Base-by-base conservation (phyloP, 2,888 invertebrate genomes). In the Caenorhabditis panamensis region DNA sequence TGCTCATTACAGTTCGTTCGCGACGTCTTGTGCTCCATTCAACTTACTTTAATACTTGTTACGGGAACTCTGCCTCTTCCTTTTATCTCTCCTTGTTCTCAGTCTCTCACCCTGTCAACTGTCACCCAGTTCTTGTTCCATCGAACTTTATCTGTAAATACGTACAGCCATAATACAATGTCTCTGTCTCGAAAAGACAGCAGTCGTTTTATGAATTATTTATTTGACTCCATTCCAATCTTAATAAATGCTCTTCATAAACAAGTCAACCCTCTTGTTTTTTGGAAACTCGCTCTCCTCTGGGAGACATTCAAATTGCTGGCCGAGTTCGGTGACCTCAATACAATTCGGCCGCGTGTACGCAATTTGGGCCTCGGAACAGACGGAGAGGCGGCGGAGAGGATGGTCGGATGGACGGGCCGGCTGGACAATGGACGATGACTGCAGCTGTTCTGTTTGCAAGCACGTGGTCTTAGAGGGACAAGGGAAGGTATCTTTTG, bases 71-170 rank as follows among this genome's bases (percentile, higher is more conserved):
- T 37, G 9, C 18, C 26, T 54, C n/a, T 56, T 56, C 56, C 26
- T 31, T 56, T 31, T 31, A 31, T 56, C 56, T 56, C 56, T 47
- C 54, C 9, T 28, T 54, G 26, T n/a, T 2, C 44, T 47, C 47
- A 47, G 47, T 47, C 47, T 47, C 47, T 47, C 47, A 18, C 62
- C 62, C 47, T n/a, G 62, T 62, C 62, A 16, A n/a, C 28, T 47
- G 24, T 47, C n/a, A 28, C 62, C 62, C 62, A 44, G 62, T 62
- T 62, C 28, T 58, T 58, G 44, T 28, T 31, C 31, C 26, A 20
- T 28, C 56, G 54, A 51, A 63, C 22, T 22, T 28, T 63, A 72
- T 63, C 58, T 72, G 72, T 72, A 72, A 56, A 72, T 72, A 72
- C 4, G 31, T 31, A 9, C 63, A 54, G 72, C 31, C 54, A 54